Evolutionary conservation across 1,140 invertebrate genomes (phyloP).

Genomic region (Colletes gigas): DNA sequence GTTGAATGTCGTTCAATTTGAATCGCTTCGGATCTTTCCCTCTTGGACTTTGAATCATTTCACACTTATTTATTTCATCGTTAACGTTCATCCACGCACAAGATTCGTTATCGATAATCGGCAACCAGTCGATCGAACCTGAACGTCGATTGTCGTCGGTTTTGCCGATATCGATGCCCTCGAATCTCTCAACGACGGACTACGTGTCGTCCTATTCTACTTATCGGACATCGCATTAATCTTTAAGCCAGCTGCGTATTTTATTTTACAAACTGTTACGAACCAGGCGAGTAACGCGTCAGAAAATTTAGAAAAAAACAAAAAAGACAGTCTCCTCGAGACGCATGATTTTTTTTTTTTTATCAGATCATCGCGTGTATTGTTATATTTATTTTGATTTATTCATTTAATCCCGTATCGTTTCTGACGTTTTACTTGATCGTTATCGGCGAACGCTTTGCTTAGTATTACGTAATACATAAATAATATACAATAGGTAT

Average conservation of each 20-base stretch:
- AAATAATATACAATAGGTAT: background rate
- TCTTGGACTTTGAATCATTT: background rate
- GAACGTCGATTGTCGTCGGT: constrained; percentile 46
- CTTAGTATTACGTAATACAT: constrained; percentile 6
- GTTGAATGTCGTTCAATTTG: background rate
- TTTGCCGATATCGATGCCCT: constrained; percentile 1
- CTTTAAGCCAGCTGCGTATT: background rate
- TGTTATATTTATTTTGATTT: constrained; percentile 20
- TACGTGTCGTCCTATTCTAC: background rate
- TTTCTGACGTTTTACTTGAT: constrained; percentile 12
- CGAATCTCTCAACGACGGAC: background rate
- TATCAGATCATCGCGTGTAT: background rate
- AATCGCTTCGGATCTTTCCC: constrained; percentile 3
- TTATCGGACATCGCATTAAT: background rate
- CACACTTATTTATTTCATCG: constrained; percentile 39
- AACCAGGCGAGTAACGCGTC: constrained; percentile 21
- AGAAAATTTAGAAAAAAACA: constrained; percentile 19
- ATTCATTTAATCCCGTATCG: background rate
- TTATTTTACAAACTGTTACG: background rate
- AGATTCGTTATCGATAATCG: constrained; percentile 7
- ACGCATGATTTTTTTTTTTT: constrained; percentile 1
- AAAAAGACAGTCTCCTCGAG: constrained; percentile 23
- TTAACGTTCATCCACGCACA: background rate
- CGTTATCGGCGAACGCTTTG: constrained; percentile 10
- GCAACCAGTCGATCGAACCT: constrained; percentile 47